A percentile compares a stretch with the other conserved stretches of the same genome.
Evolutionary conservation across 1,140 invertebrate species (phyloP).

Genomic region (Hypsibius dujardini): DNA sequence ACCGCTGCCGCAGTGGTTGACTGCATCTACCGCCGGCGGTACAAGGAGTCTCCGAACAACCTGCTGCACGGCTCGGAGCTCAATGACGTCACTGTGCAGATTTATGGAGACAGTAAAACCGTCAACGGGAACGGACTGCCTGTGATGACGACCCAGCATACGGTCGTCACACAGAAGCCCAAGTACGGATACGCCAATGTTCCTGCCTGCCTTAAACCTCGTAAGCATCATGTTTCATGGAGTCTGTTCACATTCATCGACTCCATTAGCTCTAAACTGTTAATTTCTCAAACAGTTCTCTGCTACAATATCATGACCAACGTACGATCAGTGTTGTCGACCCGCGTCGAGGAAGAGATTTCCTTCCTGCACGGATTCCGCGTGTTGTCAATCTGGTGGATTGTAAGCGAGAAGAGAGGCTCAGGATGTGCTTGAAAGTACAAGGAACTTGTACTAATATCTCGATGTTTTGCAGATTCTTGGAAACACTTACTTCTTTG

Average conservation of each 20-base stretch:
- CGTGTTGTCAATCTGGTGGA: slow-evolving; percentile 29
- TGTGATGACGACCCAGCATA: not conserved
- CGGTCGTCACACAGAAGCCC: not conserved
- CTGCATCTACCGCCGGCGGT: not conserved
- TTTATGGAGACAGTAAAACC: not conserved
- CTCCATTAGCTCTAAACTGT: not conserved
- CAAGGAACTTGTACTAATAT: not conserved
- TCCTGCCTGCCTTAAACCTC: not conserved
- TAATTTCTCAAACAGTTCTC: not conserved
- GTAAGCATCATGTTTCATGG: not conserved
- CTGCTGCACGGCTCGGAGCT: slow-evolving; percentile 9
- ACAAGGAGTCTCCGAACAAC: not conserved
- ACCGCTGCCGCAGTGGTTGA: not conserved
- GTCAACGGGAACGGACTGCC: not conserved
- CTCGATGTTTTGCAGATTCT: slow-evolving; percentile 23
- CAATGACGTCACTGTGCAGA: not conserved
- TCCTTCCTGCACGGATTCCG: slow-evolving; percentile 28
- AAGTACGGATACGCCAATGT: slow-evolving; percentile 14
- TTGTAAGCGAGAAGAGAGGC: slow-evolving; percentile 17
- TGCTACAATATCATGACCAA: not conserved
- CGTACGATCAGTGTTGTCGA: not conserved
- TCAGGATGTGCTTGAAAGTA: not conserved
- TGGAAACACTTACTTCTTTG: slow-evolving; percentile 27
- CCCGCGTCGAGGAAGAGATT: not conserved
- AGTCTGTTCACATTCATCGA: not conserved